Conservation (phyloP, 2,888 invertebrate genomes). For the Scrobipalpa costella region DNA sequence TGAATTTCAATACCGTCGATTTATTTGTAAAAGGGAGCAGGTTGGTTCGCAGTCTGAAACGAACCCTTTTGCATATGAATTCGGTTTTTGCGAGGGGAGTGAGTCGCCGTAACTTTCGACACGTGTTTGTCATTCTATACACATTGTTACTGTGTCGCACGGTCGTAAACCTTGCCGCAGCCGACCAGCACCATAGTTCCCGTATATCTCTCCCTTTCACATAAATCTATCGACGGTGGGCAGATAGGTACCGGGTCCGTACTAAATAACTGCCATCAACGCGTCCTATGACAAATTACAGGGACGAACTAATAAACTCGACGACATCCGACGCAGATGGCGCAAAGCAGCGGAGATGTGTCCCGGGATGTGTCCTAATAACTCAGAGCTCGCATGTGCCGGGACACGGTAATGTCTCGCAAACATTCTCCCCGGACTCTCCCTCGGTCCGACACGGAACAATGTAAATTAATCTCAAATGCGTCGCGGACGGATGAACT, state of each 20-base stretch:
- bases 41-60: slow-evolving; percentile 22
- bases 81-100: slow-evolving; percentile 19
- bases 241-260: slow-evolving; percentile 44
- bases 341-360: slow-evolving; percentile 52
- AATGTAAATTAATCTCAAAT: slow-evolving; percentile 26
- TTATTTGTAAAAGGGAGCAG: slow-evolving; percentile 16
- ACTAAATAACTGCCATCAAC: slow-evolving; percentile 67
- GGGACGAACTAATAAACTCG: slow-evolving; percentile 60
- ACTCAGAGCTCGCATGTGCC: slow-evolving; percentile 27
- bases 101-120: slow-evolving; percentile 6
- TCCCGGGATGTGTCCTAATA: slow-evolving; percentile 32
- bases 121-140: slow-evolving; percentile 22
- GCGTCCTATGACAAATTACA: slow-evolving; percentile 67
- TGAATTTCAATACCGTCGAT: slow-evolving; percentile 18
- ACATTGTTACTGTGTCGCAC: slow-evolving; percentile 20
- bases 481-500: slow-evolving; percentile 25
- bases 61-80: slow-evolving; percentile 23
- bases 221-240: slow-evolving; percentile 41
- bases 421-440: slow-evolving; percentile 59
- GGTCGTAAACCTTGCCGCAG: slow-evolving; percentile 17
- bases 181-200: slow-evolving; percentile 19
- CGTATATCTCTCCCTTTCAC: slow-evolving; percentile 30
- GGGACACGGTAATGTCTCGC: slow-evolving; percentile 49
- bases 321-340: slow-evolving; percentile 63
- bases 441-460: slow-evolving; percentile 29